These are phyloP conservation scores for Halisarca cf. caerulea DNA, from an alignment of 37 sponge, comb jelly and placozoan species.

Conservation along the genomic window DNA sequence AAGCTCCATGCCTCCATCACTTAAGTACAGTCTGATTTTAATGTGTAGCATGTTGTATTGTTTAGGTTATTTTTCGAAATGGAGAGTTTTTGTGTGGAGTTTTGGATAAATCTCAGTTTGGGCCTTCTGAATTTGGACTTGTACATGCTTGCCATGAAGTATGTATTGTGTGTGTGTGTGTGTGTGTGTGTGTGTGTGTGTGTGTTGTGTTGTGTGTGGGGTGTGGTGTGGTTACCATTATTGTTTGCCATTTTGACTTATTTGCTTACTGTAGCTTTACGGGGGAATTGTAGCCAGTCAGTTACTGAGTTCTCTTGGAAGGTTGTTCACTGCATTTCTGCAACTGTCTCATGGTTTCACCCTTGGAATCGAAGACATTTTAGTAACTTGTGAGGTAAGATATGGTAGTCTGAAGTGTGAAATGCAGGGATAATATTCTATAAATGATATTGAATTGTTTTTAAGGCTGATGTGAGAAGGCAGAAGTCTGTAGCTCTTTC, in stretches of 20 bases:
- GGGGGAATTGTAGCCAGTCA: slow-evolving; percentile 75
- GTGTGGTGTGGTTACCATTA: neutral
- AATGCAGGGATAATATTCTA: neutral
- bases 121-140: slow-evolving; percentile 87
- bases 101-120: slow-evolving; percentile 95
- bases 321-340: slow-evolving; percentile 92
- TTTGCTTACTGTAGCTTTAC: slow-evolving; percentile 82
- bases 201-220: too few relatives aligned
- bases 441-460: neutral
- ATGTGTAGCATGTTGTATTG: neutral
- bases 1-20: neutral
- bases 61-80: slow-evolving; percentile 80
- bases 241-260: neutral
- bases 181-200: too few relatives aligned
- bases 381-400: slow-evolving; percentile 62
- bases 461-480: slow-evolving; percentile 61
- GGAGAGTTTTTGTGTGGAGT: slow-evolving; percentile 95
- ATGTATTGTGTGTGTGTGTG: too few relatives aligned
- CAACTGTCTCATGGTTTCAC: slow-evolving; percentile 86
- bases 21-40: too few relatives aligned
- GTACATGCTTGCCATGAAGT: slow-evolving; percentile 93
- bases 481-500: slow-evolving; percentile 27
- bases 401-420: neutral
- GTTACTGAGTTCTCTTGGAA: slow-evolving; percentile 84
- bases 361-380: slow-evolving; percentile 93